Evolutionary conservation across 2,888 invertebrate genomes (phyloP).

Genomic region (Dolomedes plantarius): DNA sequence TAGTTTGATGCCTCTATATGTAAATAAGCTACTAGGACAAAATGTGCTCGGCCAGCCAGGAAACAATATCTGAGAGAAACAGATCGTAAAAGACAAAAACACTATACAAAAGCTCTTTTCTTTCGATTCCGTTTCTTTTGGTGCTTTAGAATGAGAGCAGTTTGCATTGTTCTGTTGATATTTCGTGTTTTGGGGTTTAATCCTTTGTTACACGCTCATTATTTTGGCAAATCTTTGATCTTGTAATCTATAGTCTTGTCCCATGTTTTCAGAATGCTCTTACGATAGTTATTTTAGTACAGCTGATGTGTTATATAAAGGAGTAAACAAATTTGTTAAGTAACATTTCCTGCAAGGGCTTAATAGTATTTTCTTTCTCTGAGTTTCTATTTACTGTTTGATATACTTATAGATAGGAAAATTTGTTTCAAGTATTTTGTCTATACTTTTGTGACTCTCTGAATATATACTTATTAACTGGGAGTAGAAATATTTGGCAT

Average conservation of each 20-base stretch:
- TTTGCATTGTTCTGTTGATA: neutral
- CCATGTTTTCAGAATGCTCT: too few relatives aligned
- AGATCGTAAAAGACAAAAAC: slow-evolving; percentile 1
- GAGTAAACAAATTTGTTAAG: too few relatives aligned
- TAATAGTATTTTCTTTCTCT: too few relatives aligned
- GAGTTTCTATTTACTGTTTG: too few relatives aligned
- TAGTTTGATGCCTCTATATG: neutral
- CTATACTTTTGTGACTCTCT: too few relatives aligned
- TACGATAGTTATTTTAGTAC: too few relatives aligned
- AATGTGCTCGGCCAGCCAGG: neutral
- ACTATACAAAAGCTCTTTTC: neutral
- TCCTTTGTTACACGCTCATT: neutral
- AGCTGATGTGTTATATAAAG: too few relatives aligned
- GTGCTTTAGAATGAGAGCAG: neutral
- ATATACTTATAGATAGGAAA: too few relatives aligned
- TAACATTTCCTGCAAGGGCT: too few relatives aligned
- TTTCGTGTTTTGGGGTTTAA: neutral
- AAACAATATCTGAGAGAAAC: neutral
- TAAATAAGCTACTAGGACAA: neutral
- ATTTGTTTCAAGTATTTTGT: too few relatives aligned
- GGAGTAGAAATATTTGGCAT: too few relatives aligned
- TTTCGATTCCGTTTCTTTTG: neutral
- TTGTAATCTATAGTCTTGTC: neutral
- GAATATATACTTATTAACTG: too few relatives aligned
- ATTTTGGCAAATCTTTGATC: neutral